phyloP scores from a whole-genome alignment of 2,113 vertebrate genomes.

The Rissa tridactyla region DNA sequence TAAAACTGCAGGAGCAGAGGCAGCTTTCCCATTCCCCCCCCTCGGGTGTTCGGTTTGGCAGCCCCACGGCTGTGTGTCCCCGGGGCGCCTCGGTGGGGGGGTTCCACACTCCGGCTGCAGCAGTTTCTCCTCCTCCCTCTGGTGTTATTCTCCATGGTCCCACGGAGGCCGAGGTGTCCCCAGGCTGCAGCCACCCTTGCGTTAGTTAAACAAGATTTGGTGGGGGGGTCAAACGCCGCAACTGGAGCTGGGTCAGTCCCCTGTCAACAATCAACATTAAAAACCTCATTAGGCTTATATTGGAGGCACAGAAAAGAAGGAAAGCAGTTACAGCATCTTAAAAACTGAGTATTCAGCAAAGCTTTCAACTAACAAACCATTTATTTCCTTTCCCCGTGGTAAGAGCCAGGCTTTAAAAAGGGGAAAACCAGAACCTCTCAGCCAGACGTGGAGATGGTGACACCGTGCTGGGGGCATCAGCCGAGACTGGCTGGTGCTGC shows the following conservation, averaged over 20 bases:
- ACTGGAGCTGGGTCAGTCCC: not conserved
- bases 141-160: rapidly evolving
- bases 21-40: not conserved
- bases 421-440: not conserved
- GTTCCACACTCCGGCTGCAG: not conserved
- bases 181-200: rapidly evolving
- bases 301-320: not conserved
- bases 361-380: not conserved
- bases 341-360: not conserved
- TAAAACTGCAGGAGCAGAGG: not conserved
- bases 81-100: rapidly evolving
- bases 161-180: rapidly evolving
- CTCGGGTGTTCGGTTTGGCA: not conserved
- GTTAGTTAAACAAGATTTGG: not conserved
- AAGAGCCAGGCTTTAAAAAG: not conserved
- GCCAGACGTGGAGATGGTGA: not conserved
- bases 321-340: not conserved
- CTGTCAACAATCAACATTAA: not conserved
- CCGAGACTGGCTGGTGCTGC: not conserved
- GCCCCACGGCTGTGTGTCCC: too few species aligned
- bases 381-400: not conserved
- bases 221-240: not conserved
- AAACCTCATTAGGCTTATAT: not conserved
- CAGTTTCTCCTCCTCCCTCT: not conserved
- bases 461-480: rapidly evolving